Evolutionary conservation across 2,113 vertebrate species (phyloP).

Genomic region (Caranx ignobilis): DNA sequence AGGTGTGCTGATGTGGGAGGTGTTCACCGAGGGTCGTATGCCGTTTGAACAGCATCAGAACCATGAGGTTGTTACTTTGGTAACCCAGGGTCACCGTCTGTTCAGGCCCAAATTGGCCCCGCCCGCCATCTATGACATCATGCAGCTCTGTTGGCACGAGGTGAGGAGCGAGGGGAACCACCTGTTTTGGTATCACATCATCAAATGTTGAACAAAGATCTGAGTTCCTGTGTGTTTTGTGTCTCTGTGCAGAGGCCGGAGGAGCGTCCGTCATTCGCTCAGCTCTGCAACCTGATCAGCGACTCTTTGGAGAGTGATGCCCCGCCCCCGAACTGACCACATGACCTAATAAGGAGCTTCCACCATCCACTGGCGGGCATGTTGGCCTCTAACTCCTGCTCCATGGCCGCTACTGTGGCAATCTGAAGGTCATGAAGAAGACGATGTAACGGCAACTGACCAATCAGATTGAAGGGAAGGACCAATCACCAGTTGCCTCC

Average conservation of each 20-base stretch:
- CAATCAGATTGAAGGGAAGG: background rate
- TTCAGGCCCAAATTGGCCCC: conserved; percentile 89
- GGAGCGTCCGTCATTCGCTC: conserved; percentile 71
- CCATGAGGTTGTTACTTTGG: conserved; percentile 92
- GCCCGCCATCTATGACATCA: conserved; percentile 88
- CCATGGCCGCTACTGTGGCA: background rate
- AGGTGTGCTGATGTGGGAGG: conserved; percentile 98
- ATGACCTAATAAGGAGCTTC: conserved; percentile 22
- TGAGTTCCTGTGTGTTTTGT: background rate
- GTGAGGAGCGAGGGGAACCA: conserved; percentile 48
- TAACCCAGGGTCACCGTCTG: conserved; percentile 92
- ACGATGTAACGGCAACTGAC: background rate
- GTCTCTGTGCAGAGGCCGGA: conserved; percentile 71
- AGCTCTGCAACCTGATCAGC: conserved; percentile 71
- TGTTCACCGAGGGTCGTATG: conserved; percentile 94
- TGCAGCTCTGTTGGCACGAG: conserved; percentile 94
- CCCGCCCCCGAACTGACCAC: conserved; percentile 27
- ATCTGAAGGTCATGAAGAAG: background rate
- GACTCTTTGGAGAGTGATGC: conserved; percentile 70
- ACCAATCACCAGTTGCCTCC: background rate
- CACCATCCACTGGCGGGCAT: background rate
- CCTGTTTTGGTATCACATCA: background rate
- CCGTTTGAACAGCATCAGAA: conserved; percentile 92
- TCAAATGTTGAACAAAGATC: background rate
- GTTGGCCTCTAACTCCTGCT: background rate